These are phyloP conservation scores for Sphaeramia orbicularis DNA, from an alignment of 2,797 vertebrate species.

Conservation along the genomic window DNA sequence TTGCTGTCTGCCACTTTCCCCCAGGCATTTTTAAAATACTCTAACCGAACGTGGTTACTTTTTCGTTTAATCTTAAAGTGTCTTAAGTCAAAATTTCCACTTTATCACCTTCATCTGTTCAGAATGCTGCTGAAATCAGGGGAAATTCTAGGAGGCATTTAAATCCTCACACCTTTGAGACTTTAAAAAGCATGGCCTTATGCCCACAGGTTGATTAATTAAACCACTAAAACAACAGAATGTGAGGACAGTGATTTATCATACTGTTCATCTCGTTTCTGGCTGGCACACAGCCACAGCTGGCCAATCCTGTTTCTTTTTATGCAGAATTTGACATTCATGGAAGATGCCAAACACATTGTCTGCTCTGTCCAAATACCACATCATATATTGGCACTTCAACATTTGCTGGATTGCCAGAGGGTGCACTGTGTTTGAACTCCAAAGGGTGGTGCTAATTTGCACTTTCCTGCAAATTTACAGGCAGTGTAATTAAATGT, in stretches of 20 bases:
- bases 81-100: constrained; percentile 23
- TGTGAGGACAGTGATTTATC: constrained; percentile 51
- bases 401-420: constrained; percentile 11
- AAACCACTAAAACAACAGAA: constrained; percentile 40
- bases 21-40: background rate
- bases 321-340: constrained; percentile 38
- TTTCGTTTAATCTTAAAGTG: constrained; percentile 3
- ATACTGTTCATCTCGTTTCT: constrained; percentile 30
- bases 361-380: constrained; percentile 16
- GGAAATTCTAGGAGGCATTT: constrained; percentile 36
- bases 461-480: background rate
- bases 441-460: background rate
- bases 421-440: constrained; percentile 1
- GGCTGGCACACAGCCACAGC: constrained; percentile 22
- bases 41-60: background rate
- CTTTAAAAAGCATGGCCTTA: constrained; percentile 17
- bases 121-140: constrained; percentile 22
- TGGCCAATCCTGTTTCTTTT: constrained; percentile 20
- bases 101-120: constrained; percentile 35
- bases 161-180: constrained; percentile 30
- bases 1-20: background rate
- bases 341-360: constrained; percentile 10
- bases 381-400: constrained; percentile 1
- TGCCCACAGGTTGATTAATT: constrained; percentile 56
- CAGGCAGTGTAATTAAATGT: background rate